Conservation (phyloP, 2,888 invertebrate genomes). For the Rhingia campestris region DNA sequence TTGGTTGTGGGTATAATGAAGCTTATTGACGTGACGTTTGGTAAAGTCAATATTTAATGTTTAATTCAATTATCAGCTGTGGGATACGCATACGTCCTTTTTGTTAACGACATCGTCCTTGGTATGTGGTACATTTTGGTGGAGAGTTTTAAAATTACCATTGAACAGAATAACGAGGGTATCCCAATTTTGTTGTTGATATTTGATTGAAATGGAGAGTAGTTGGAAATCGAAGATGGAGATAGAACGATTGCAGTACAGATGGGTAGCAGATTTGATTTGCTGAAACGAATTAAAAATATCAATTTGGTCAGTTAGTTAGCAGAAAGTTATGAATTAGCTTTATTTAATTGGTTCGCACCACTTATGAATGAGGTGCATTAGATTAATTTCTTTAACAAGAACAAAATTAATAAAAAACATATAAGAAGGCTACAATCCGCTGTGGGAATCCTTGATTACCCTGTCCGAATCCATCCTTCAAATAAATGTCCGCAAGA, state of each 20-base stretch:
- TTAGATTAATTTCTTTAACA: too few species aligned
- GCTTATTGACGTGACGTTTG: conserved; percentile 8
- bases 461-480: too few species aligned
- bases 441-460: too few species aligned
- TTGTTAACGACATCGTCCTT: conserved; percentile 27
- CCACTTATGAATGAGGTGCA: too few species aligned
- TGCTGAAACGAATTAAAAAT: too few species aligned
- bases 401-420: too few species aligned
- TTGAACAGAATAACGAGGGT: background rate
- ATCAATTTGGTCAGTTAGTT: too few species aligned
- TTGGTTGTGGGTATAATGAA: conserved; percentile 15
- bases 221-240: background rate
- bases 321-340: too few species aligned
- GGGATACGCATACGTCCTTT: conserved; percentile 23
- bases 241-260: background rate
- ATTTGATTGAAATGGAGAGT: background rate
- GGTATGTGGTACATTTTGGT: conserved; percentile 34
- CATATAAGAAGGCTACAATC: too few species aligned
- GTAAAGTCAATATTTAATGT: conserved; percentile 51
- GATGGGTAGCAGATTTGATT: conserved; percentile 3
- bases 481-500: too few species aligned
- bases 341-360: too few species aligned
- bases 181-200: background rate
- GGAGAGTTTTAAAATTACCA: conserved; percentile 13
- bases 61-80: conserved; percentile 51